Percentiles rank a stretch among this genome's conserved stretches.
These are phyloP conservation scores for Lapara coniferarum DNA, from an alignment of 2,888 invertebrate genomes.

Conservation along the genomic window DNA sequence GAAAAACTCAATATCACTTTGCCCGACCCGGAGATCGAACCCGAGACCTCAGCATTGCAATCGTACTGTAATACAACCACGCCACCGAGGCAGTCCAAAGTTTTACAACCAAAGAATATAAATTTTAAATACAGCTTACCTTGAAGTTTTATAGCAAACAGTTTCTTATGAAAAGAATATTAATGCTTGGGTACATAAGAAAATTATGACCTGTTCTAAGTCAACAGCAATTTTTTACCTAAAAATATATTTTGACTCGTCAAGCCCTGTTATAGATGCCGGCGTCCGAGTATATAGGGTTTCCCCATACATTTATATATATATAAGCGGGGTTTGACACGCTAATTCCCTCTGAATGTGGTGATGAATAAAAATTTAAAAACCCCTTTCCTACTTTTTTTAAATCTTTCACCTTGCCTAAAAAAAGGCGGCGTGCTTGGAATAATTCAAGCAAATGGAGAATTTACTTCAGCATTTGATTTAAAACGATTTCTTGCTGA, in stretches of 20 bases:
- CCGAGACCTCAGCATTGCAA: too few relatives aligned
- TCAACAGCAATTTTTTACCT: background rate
- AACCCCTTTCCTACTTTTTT: background rate
- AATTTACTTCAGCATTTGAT: background rate
- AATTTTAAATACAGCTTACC: background rate
- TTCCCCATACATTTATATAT: too few relatives aligned
- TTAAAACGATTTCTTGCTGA: background rate
- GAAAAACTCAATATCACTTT: too few relatives aligned
- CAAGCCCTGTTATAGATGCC: too few relatives aligned
- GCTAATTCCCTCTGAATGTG: background rate
- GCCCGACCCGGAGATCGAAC: too few relatives aligned
- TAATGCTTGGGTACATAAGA: background rate
- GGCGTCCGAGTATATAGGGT: too few relatives aligned
- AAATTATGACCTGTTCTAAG: background rate
- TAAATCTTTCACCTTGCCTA: background rate
- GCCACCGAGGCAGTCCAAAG: too few relatives aligned
- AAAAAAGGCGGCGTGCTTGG: slow-evolving; percentile 4
- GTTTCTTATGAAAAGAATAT: background rate
- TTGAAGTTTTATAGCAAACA: background rate
- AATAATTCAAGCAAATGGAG: slow-evolving; percentile 6
- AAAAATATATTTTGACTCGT: background rate
- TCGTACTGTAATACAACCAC: too few relatives aligned
- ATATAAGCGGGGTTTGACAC: too few relatives aligned
- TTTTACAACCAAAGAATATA: too few relatives aligned
- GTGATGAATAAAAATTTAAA: background rate